Base-by-base conservation (phyloP, 53 echinoderm and acorn worm genomes). In the Hippasteria phrygiana region DNA sequence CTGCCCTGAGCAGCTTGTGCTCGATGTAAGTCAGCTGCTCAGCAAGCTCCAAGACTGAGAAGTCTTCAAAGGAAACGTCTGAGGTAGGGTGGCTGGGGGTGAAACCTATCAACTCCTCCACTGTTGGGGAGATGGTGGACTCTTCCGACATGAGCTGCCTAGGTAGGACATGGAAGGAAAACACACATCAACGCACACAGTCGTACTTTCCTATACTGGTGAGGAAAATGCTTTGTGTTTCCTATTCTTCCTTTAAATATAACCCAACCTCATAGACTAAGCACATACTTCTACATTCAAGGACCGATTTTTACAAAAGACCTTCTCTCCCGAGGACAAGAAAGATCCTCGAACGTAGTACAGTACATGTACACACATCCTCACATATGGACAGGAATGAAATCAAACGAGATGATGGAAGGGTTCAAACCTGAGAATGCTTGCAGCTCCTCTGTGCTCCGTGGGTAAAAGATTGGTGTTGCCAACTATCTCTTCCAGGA, bases 1-100 rank as follows among this genome's bases (percentile, higher is more conserved):
- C 88, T 24, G 95, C 95, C 50, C 91, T 81, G 70, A 98, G 92
- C 12, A 98, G 88, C 88, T 94, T 98, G 88, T 98, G 98, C 63
- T 98, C 98, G 37, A 98, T 89, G 89, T 91, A 98, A 14, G 95
- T 95, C 48, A 98, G 91, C 66, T 95, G 98, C 88, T 98, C 97
- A 59, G 98, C 98, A 26, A 98, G 93, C 67, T 95, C 98, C 56
- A 98, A 69, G 46, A 94, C 95, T 2, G 93, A 75, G 59, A 93
- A 78, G 73, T 80, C 77, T 2, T 90, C 92, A 51, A 98, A 92
- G 38, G 92, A 73, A 63, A 87, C 94, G 17, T 98, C 94, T 28
- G 92, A 34, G 17, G 93, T 77, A 2, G 92, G 81, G 27, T 95
- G 91, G 43, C 90, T 87, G 17, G 92, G 92, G 33, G 77, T 76